phyloP scores from a whole-genome alignment of 1,140 invertebrate genomes.

The Papilio dardanus region DNA sequence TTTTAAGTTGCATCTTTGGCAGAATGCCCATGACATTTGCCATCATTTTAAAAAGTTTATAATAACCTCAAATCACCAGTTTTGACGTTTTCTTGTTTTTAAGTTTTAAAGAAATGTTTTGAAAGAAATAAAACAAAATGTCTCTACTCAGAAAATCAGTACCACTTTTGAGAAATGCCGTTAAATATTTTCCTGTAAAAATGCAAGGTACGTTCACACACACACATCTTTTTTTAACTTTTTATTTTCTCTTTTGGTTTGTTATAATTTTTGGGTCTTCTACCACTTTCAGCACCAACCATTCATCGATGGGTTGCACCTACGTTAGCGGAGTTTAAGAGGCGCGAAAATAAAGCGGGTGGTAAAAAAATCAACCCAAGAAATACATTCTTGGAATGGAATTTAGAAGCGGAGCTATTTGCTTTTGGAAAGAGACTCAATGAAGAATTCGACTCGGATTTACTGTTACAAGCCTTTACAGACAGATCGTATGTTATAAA shows the following conservation, averaged over 20 bases:
- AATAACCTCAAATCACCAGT: neutral
- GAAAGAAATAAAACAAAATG: slow-evolving; percentile 15
- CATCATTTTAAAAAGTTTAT: neutral
- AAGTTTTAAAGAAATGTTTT: slow-evolving; percentile 9
- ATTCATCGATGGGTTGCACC: slow-evolving; percentile 76
- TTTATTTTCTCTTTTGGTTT: slow-evolving; percentile 34
- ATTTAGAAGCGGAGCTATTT: slow-evolving; percentile 93
- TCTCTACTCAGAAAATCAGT: slow-evolving; percentile 35
- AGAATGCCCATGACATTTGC: neutral
- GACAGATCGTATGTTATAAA: slow-evolving; percentile 90
- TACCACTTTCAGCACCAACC: slow-evolving; percentile 57
- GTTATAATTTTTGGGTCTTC: slow-evolving; percentile 1
- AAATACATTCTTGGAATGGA: slow-evolving; percentile 91
- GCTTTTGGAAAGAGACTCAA: slow-evolving; percentile 93
- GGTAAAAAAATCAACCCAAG: slow-evolving; percentile 77
- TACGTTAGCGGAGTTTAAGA: slow-evolving; percentile 66
- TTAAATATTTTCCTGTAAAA: slow-evolving; percentile 27
- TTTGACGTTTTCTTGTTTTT: slow-evolving; percentile 16
- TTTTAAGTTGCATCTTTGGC: neutral
- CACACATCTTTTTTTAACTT: neutral
- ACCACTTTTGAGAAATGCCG: slow-evolving; percentile 20
- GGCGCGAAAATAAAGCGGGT: slow-evolving; percentile 63
- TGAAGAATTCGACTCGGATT: slow-evolving; percentile 90
- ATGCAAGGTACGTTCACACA: neutral
- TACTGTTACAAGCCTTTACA: slow-evolving; percentile 90